These are phyloP conservation scores for Rhynchophorus ferrugineus DNA, from an alignment of 1,140 invertebrate genomes.

Conservation along the genomic window DNA sequence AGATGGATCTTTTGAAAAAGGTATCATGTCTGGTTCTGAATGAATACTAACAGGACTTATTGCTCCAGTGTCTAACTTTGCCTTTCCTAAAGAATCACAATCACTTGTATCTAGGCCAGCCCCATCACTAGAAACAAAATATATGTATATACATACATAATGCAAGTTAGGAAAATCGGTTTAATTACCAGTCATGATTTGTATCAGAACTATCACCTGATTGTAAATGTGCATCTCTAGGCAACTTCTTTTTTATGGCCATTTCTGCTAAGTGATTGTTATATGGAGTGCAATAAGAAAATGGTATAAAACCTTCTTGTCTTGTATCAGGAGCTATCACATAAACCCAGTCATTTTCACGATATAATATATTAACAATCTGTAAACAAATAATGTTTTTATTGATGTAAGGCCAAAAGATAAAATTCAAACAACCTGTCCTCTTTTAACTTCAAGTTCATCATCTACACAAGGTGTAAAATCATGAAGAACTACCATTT, in stretches of 20 bases:
- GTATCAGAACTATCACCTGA: conserved; percentile 34
- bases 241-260: conserved; percentile 78
- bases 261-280: conserved; percentile 69
- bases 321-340: conserved; percentile 82
- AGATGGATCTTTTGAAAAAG: conserved; percentile 86
- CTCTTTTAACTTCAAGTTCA: conserved; percentile 72
- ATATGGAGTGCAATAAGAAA: conserved; percentile 85
- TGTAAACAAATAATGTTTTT: conserved; percentile 37
- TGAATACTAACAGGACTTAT: conserved; percentile 52
- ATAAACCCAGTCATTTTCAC: conserved; percentile 96
- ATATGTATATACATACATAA: not conserved
- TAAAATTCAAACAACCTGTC: conserved; percentile 39
- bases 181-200: conserved; percentile 35
- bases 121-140: conserved; percentile 30
- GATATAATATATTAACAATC: conserved; percentile 85
- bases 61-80: conserved; percentile 48
- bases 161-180: not conserved
- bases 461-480: conserved; percentile 93
- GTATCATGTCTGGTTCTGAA: conserved; percentile 65
- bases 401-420: not conserved
- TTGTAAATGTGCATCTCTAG: conserved; percentile 46
- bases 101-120: conserved; percentile 39
- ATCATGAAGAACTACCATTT: conserved; percentile 92
- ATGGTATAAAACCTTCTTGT: conserved; percentile 89
- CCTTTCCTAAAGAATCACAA: conserved; percentile 42